These are phyloP conservation scores for Pseudochirops corinnae DNA, from an alignment of 2,797 vertebrate species.

Conservation along the genomic window DNA sequence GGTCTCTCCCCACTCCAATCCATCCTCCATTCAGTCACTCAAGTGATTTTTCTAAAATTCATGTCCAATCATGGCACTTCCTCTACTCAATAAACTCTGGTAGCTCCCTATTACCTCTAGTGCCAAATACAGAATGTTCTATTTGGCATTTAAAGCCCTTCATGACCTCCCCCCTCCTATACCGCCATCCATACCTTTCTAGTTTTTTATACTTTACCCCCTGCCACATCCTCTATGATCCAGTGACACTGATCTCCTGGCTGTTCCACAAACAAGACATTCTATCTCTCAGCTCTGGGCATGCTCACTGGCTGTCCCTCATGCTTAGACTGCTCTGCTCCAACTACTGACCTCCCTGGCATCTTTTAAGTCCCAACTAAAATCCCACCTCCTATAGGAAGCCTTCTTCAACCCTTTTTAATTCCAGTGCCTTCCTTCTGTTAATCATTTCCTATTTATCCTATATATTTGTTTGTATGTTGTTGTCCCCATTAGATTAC, in stretches of 20 bases:
- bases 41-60: background rate
- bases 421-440: background rate
- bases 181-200: background rate
- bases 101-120: background rate
- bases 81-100: background rate
- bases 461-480: background rate
- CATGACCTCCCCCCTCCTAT: background rate
- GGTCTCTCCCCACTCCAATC: background rate
- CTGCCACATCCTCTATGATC: background rate
- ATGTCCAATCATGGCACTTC: background rate
- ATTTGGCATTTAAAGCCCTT: background rate
- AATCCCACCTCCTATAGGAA: background rate
- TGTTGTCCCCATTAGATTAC: background rate
- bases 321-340: background rate
- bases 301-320: background rate
- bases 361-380: background rate
- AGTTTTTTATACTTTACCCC: background rate
- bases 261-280: background rate
- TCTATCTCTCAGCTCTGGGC: background rate
- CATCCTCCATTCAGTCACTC: background rate
- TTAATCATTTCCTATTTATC: background rate
- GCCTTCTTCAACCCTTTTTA: background rate
- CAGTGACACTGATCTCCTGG: background rate
- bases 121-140: background rate
- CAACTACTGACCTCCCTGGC: background rate